Conservation (phyloP, 1,140 invertebrate species). For the Atta texana region DNA sequence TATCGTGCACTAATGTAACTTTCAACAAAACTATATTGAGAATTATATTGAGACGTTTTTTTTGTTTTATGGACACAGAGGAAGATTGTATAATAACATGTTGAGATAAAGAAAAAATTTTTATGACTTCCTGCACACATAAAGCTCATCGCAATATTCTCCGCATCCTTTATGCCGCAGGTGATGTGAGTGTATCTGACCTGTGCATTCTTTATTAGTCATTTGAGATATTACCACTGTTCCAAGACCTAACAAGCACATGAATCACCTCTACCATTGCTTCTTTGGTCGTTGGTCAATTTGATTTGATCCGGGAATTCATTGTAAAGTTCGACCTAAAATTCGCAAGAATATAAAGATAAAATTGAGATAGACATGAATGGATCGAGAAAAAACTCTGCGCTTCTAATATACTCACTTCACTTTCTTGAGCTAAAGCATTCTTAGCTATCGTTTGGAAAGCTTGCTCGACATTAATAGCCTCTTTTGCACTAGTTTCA, state of each 20-base stretch:
- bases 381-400: background rate
- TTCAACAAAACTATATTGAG: slow-evolving; percentile 29
- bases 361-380: slow-evolving; percentile 8
- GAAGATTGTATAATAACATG: slow-evolving; percentile 35
- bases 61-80: slow-evolving; percentile 12
- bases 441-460: slow-evolving; percentile 99
- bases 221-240: slow-evolving; percentile 74
- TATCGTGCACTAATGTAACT: slow-evolving; percentile 12
- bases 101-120: slow-evolving; percentile 56
- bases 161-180: slow-evolving; percentile 63
- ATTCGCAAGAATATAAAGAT: slow-evolving; percentile 30
- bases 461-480: slow-evolving; percentile 98
- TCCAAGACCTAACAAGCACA: slow-evolving; percentile 91
- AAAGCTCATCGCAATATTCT: slow-evolving; percentile 71
- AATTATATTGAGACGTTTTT: slow-evolving; percentile 32
- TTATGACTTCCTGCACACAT: slow-evolving; percentile 69
- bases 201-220: slow-evolving; percentile 78
- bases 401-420: slow-evolving; percentile 81
- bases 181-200: slow-evolving; percentile 79
- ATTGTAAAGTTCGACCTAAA: slow-evolving; percentile 96
- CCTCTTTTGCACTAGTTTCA: slow-evolving; percentile 99
- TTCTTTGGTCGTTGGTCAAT: slow-evolving; percentile 88
- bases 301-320: slow-evolving; percentile 99
- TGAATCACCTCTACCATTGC: slow-evolving; percentile 90
- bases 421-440: slow-evolving; percentile 96